Conservation (phyloP, 1,140 invertebrate genomes). For the Mylabris phalerata region DNA sequence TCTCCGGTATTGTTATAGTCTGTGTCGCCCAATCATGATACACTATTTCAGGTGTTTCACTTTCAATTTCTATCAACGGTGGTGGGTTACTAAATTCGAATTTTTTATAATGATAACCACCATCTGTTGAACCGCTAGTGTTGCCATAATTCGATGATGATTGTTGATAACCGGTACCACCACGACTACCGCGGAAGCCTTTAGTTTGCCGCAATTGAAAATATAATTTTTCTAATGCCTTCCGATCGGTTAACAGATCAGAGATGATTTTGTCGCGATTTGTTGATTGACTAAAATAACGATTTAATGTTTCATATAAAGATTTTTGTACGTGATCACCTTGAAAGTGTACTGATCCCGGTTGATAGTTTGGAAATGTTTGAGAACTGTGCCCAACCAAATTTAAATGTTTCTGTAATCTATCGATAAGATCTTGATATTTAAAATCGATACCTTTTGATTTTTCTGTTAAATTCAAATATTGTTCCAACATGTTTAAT, state of each 20-base stretch:
- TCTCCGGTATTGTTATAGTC: conserved; percentile 52
- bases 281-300: conserved; percentile 58
- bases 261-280: conserved; percentile 62
- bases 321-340: conserved; percentile 55
- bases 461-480: conserved; percentile 45
- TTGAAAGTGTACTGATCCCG: conserved; percentile 35
- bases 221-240: conserved; percentile 62
- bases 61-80: conserved; percentile 60
- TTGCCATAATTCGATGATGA: neutral
- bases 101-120: conserved; percentile 13
- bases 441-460: conserved; percentile 47
- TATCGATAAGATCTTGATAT: conserved; percentile 56
- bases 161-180: conserved; percentile 23
- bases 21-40: conserved; percentile 51
- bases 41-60: conserved; percentile 49
- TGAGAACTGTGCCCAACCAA: conserved; percentile 21
- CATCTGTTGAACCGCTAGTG: neutral
- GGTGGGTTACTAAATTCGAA: conserved; percentile 45
- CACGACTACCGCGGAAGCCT: conserved; percentile 52
- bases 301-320: conserved; percentile 55
- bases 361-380: neutral
- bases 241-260: conserved; percentile 62
- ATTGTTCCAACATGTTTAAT: conserved; percentile 60
- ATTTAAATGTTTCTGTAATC: conserved; percentile 57
- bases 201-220: conserved; percentile 63